Conservation (phyloP, 2,797 vertebrate genomes). For the Epinephelus awoara region DNA sequence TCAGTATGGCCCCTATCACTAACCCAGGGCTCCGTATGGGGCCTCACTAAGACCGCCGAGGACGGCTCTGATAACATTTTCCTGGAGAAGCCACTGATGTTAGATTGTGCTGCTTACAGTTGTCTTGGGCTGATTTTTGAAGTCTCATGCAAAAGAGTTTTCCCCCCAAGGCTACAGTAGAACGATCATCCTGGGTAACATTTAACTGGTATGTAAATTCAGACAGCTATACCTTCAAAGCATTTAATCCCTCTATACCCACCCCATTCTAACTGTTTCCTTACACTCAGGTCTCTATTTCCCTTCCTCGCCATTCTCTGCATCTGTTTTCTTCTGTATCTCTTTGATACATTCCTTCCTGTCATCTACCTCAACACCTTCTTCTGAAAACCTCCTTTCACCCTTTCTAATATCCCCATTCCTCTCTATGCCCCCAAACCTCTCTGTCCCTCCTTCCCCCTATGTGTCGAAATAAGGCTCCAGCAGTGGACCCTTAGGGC, state of each 20-base stretch:
- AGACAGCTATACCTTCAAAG: constrained; percentile 66
- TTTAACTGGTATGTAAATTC: constrained; percentile 68
- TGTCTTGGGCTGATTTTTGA: constrained; percentile 60
- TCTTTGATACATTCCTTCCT: constrained; percentile 50
- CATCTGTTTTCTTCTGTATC: constrained; percentile 56
- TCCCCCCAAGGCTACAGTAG: constrained; percentile 38
- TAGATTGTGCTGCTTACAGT: constrained; percentile 59
- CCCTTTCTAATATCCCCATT: constrained; percentile 55
- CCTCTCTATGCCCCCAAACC: constrained; percentile 60
- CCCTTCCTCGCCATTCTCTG: constrained; percentile 20
- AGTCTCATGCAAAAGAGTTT: constrained; percentile 48
- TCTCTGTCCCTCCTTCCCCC: constrained; percentile 53
- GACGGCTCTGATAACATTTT: constrained; percentile 65
- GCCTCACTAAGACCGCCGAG: constrained; percentile 49
- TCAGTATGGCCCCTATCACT: constrained; percentile 64
- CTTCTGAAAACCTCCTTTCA: constrained; percentile 52
- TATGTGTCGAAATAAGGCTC: constrained; percentile 71
- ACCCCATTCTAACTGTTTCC: constrained; percentile 40
- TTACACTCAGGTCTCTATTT: constrained; percentile 43
- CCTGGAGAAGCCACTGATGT: constrained; percentile 64
- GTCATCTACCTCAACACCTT: constrained; percentile 57
- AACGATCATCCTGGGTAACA: constrained; percentile 59
- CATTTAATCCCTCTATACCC: constrained; percentile 61
- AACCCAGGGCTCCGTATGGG: constrained; percentile 55
- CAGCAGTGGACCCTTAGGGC: constrained; percentile 80